Evolutionary conservation across 2,113 vertebrate species (phyloP), one percentile per base, ranked within the genome.

Genomic region (Toxotes chatareus): DNA sequence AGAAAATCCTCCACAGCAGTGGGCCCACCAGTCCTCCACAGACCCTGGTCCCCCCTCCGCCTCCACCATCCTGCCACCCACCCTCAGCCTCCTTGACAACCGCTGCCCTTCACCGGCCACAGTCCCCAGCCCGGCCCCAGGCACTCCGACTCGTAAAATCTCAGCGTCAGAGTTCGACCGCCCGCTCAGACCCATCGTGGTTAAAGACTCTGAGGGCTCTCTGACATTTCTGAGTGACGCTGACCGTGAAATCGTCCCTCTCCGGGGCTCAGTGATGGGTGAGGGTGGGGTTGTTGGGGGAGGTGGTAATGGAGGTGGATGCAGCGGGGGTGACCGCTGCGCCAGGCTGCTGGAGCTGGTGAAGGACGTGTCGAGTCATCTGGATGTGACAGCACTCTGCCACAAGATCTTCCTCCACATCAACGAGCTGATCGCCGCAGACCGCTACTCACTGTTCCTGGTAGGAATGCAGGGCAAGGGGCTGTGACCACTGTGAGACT

Each of bases 371-470:
- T 98, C 98, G 3, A 98, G 97, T 84, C 97, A 99, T 67, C 93
- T 99, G 92, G 98, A 99, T 60, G 97, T 99, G 91, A 97, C 98
- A 7, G 96, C 97, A 0, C 96, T 99, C 79, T 99, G 98, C 89
- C 98, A 99, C 91, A 98, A 97, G 93, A 99, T 99, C 88, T 99
- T 99, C 93, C 93, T 99, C 4, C 98, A 99, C 68, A 99, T 98
- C 94, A 96, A 99, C 0, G 97, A 97, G 92, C 95, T 99, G 64
- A 99, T 99, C 21, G 94, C 96, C 0, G 98, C 98, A 0, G 98
- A 99, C 88, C 97, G 98, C 83, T 99, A 99, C 76, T 99, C 98
- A 0, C 94, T 99, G 36, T 99, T 99, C 89, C 92, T 99, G 86
- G 98, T 93, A 89, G 31, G 90, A 42, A 17, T n/a, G 31, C 32